Conservation (phyloP, 2,888 invertebrate species). For the Andrena bicolor region DNA sequence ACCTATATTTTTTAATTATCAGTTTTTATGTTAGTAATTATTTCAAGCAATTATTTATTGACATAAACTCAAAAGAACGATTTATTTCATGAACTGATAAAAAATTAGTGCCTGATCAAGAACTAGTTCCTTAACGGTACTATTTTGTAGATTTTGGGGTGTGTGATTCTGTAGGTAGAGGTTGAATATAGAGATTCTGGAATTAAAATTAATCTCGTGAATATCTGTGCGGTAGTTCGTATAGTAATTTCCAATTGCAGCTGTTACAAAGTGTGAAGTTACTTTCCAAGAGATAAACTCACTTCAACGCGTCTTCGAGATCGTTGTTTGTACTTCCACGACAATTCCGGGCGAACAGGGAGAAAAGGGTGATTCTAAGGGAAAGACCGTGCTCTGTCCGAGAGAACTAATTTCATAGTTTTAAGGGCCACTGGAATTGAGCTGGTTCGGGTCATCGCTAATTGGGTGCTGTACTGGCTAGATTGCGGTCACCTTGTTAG, state of each 20-base stretch:
- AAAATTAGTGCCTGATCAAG: no score
- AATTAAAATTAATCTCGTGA: no score
- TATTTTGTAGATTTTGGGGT: not conserved
- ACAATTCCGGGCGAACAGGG: conserved; percentile 24
- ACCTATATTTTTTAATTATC: no score
- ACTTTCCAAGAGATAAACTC: not conserved
- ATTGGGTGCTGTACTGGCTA: conserved; percentile 71
- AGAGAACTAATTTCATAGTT: conserved; percentile 67
- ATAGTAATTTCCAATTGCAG: not conserved
- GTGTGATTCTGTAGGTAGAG: no score
- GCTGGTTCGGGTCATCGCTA: conserved; percentile 73
- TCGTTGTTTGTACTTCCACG: conserved; percentile 24
- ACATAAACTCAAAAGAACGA: no score
- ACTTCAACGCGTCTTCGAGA: not conserved
- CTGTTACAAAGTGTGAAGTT: not conserved
- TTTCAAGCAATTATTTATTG: no score
- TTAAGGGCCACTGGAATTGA: conserved; percentile 70
- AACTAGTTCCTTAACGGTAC: no score
- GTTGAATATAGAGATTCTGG: no score
- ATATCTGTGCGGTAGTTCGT: not conserved
- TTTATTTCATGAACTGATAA: no score
- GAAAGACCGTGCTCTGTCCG: conserved; percentile 33
- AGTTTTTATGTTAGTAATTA: no score
- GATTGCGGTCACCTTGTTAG: conserved; percentile 77
- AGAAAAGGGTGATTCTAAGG: conserved; percentile 41